Evolutionary conservation across 2,888 invertebrate species (phyloP).

Genomic region (Saturnia japonica): DNA sequence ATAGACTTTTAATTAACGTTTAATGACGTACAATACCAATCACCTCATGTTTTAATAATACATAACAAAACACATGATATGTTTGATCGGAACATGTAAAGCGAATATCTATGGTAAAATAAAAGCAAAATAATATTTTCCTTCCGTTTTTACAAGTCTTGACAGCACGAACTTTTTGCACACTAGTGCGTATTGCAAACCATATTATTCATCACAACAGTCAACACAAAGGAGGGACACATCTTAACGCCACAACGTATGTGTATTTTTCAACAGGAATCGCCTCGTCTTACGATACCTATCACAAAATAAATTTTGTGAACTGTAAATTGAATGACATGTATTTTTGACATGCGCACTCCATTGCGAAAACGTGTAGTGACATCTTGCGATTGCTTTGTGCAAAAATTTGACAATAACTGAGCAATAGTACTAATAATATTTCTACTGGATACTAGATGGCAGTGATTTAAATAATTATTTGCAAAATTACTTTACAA

Average conservation of each 20-base stretch:
- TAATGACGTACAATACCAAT: slow-evolving; percentile 48
- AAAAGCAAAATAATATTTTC: slow-evolving; percentile 35
- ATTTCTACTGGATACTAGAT: slow-evolving; percentile 42
- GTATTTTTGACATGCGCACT: slow-evolving; percentile 78
- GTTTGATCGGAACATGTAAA: slow-evolving; percentile 40
- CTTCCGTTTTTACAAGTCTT: slow-evolving; percentile 43
- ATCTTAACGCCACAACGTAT: slow-evolving; percentile 58
- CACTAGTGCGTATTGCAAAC: slow-evolving; percentile 44
- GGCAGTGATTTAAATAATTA: slow-evolving; percentile 24
- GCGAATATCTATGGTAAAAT: slow-evolving; percentile 48
- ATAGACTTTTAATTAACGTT: slow-evolving; percentile 63
- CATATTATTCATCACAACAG: slow-evolving; percentile 49
- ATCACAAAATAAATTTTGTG: slow-evolving; percentile 74
- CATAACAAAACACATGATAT: slow-evolving; percentile 45
- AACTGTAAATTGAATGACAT: slow-evolving; percentile 54
- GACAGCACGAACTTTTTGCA: slow-evolving; percentile 28
- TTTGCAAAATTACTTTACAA: neutral
- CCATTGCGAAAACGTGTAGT: slow-evolving; percentile 42
- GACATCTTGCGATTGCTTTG: slow-evolving; percentile 45
- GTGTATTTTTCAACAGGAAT: slow-evolving; percentile 63
- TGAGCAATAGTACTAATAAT: neutral
- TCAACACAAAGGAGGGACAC: slow-evolving; percentile 50
- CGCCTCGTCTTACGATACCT: slow-evolving; percentile 59
- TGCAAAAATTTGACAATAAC: neutral
- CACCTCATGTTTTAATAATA: slow-evolving; percentile 55